Evolutionary conservation across 2,888 invertebrate species (phyloP).

Genomic region (Lasioglossum villosulum): DNA sequence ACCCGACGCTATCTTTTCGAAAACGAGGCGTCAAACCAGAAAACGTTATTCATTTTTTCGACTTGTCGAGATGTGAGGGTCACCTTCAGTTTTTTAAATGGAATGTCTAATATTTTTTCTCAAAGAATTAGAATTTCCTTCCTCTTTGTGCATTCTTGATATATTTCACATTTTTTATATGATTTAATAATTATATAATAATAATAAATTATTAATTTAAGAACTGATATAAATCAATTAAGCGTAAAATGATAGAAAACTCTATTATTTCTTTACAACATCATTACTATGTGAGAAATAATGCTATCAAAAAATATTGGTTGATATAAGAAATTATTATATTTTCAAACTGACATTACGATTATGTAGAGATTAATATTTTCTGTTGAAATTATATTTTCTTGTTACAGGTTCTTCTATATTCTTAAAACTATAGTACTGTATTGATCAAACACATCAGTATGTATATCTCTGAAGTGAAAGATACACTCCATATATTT

Average conservation of each 20-base stretch:
- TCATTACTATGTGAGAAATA: background rate
- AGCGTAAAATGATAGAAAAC: background rate
- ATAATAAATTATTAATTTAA: background rate
- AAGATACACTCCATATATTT: background rate
- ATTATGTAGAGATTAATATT: background rate
- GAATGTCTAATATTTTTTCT: too few relatives aligned
- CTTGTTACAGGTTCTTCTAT: background rate
- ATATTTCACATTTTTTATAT: too few relatives aligned
- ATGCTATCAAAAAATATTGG: background rate
- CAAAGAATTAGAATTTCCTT: too few relatives aligned
- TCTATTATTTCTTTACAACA: too few relatives aligned
- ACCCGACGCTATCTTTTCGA: too few relatives aligned
- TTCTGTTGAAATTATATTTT: background rate
- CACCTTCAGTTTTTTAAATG: too few relatives aligned
- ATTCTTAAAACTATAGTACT: background rate
- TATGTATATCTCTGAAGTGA: background rate
- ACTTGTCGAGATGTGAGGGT: too few relatives aligned
- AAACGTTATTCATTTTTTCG: too few relatives aligned
- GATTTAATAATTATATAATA: too few relatives aligned
- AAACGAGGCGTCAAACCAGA: too few relatives aligned
- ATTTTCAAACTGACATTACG: background rate
- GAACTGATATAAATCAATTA: background rate
- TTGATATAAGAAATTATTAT: background rate
- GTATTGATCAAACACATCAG: slow-evolving; percentile 6
- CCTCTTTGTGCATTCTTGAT: too few relatives aligned